Evolutionary conservation across 2,113 vertebrate species (phyloP).

Genomic region (Illadopsis cleaveri): DNA sequence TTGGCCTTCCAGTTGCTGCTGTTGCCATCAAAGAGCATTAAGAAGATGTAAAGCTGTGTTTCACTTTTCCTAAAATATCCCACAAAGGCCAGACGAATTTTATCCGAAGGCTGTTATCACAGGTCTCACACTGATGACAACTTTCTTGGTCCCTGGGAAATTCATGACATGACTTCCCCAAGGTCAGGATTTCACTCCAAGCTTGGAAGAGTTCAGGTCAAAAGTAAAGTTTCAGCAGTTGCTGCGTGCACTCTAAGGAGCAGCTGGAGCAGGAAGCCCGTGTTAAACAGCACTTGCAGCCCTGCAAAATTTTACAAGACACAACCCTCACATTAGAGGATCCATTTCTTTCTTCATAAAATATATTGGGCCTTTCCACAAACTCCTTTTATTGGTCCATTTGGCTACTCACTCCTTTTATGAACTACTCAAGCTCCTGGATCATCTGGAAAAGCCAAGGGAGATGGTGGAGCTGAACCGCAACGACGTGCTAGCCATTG

Average conservation of each 20-base stretch:
- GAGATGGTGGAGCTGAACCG: not conserved
- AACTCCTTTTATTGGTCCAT: constrained; percentile 54
- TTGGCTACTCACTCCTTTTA: constrained; percentile 53
- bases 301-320: constrained; percentile 57
- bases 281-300: not conserved
- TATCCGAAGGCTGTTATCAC: not conserved
- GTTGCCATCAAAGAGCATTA: not conserved
- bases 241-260: not conserved
- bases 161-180: not conserved
- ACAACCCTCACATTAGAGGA: constrained; percentile 35
- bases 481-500: fast-evolving
- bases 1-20: not conserved
- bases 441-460: constrained; percentile 9
- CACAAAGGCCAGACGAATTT: not conserved
- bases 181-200: not conserved
- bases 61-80: not conserved
- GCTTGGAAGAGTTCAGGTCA: not conserved
- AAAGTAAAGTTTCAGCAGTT: not conserved
- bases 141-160: not conserved
- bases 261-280: not conserved
- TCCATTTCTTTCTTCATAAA: constrained; percentile 59
- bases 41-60: not conserved
- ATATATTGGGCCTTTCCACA: constrained; percentile 48
- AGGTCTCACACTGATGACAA: fast-evolving
- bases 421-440: constrained; percentile 17